A percentile compares a stretch with the other conserved stretches of the same genome.
phyloP scores from a whole-genome alignment of 2,797 vertebrate species.

The Epinephelus malabaricus region DNA sequence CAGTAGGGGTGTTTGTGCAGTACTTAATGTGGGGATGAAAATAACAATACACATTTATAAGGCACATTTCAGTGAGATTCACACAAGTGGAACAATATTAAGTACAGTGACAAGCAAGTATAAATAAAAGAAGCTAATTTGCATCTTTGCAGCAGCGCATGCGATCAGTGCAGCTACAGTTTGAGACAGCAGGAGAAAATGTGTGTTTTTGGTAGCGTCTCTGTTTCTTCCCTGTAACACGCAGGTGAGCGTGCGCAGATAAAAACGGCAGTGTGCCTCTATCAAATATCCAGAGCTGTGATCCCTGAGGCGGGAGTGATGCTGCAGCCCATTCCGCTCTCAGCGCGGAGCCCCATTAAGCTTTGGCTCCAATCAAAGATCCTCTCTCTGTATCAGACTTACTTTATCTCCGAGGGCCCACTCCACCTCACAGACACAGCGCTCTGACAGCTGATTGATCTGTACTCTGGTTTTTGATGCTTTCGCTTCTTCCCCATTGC shows the following conservation, averaged over 20 bases:
- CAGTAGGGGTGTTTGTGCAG: conserved; percentile 10
- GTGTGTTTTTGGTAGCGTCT: conserved; percentile 13
- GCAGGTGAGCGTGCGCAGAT: conserved; percentile 41
- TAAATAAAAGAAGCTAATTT: conserved; percentile 28
- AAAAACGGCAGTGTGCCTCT: conserved; percentile 10
- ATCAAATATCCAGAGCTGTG: conserved; percentile 43
- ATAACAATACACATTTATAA: conserved; percentile 25
- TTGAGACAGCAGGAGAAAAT: background rate
- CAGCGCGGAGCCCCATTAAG: conserved; percentile 58
- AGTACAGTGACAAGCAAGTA: conserved; percentile 31
- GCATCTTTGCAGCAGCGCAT: conserved; percentile 1
- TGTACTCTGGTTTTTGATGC: conserved; percentile 30
- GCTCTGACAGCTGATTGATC: conserved; percentile 67
- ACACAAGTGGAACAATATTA: conserved; percentile 6
- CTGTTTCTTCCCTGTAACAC: conserved; percentile 16
- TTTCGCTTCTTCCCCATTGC: background rate
- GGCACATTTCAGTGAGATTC: background rate
- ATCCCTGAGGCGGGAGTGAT: conserved; percentile 46
- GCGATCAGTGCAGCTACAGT: background rate
- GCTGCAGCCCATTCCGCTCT: conserved; percentile 53
- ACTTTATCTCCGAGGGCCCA: conserved; percentile 59
- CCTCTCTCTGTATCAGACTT: conserved; percentile 51
- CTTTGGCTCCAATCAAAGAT: conserved; percentile 72
- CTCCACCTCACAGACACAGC: conserved; percentile 44
- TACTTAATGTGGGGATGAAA: conserved; percentile 19